Evolutionary conservation across 2,888 invertebrate genomes (phyloP).

Genomic region (Rugalucina vietnamica): DNA sequence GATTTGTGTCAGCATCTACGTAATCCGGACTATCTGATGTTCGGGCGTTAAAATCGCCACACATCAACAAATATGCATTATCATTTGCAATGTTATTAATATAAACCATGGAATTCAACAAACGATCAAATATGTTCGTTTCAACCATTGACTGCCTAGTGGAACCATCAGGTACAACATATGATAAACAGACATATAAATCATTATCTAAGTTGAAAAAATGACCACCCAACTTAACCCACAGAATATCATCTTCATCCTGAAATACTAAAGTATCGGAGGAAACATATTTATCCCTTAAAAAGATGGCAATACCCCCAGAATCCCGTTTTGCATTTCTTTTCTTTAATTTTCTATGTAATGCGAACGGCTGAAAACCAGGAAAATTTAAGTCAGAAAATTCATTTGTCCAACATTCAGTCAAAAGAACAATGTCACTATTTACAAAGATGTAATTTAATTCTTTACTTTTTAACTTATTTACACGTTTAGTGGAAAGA

Average conservation of each 20-base stretch:
- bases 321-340: no score
- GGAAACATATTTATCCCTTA: neutral
- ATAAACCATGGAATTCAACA: neutral
- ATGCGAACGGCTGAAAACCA: neutral
- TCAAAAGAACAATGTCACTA: neutral
- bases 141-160: neutral
- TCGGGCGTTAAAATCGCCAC: no score
- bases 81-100: neutral
- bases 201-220: no score
- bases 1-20: neutral
- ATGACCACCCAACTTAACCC: constrained; percentile 5
- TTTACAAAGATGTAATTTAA: no score
- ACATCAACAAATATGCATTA: neutral
- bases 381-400: neutral
- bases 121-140: no score
- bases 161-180: neutral
- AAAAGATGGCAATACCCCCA: no score
- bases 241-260: neutral
- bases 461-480: no score
- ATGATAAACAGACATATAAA: no score
- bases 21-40: neutral
- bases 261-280: neutral
- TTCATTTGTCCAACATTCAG: neutral
- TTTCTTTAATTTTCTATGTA: no score
- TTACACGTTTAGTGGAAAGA: no score